Base-by-base conservation (phyloP, 2,888 invertebrate species). In the Phragmatobia fuliginosa region DNA sequence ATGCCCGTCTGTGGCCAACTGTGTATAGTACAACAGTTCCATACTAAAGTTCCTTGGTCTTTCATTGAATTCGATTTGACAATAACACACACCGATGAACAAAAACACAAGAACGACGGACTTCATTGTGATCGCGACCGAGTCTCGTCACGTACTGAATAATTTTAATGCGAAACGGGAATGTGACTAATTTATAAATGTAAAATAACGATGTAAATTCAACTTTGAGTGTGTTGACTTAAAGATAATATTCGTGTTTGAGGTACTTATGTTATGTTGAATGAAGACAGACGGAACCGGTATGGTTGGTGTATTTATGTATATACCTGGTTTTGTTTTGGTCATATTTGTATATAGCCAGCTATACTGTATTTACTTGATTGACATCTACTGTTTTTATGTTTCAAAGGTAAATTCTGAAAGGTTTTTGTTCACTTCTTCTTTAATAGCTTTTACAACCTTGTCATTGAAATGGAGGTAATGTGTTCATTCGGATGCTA, bases 21-120 rank as follows among this genome's bases (percentile, higher is more conserved):
- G 92, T 4, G 94, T 94, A 58, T 90, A 86, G 74, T 94, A 88
- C n/a, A 95, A 76, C 1, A 95, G 74, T 77, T 93, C 94, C 16
- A 94, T 87, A 73, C 94, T 94, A 73, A 94, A 94, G 72, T 94
- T 94, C 64, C 94, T 87, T 18, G 93, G 90, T 72, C 93, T 83
- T 31, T 90, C 92, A 83, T 88, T 91, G 75, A 94, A 94, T 16
- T 94, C 92, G 18, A 88, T 74, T 14, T 85, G 86, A 81, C 91
- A 89, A 71, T 88, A 87, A 85, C 91, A 91, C 72, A 86, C 74
- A 67, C 89, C 83, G 74, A 88, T 78, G 66, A 87, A 81, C 72
- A 90, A 82, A 52, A 92, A 78, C 65, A 91, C 75, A 52, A 91
- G 69, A 75, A 85, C 73, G 69, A 83, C 76, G 60, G 80, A 74